A percentile compares a stretch with the other conserved stretches of the same genome.
phyloP scores from a whole-genome alignment of 2,113 vertebrate genomes.

The Sula dactylatra region DNA sequence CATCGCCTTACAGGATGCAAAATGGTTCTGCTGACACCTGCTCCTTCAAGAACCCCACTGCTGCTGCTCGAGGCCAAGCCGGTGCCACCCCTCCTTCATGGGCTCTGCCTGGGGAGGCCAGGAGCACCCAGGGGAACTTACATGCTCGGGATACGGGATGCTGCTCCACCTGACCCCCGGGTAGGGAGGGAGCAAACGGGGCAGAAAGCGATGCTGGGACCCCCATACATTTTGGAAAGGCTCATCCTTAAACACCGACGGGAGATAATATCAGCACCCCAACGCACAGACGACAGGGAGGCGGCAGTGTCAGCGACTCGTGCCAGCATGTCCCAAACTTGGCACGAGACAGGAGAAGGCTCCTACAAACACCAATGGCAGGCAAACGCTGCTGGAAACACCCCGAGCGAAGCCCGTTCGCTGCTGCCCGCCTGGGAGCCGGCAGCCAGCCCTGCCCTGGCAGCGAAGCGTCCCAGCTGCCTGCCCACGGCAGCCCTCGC shows the following conservation, averaged over 20 bases:
- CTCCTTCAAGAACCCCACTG: background rate
- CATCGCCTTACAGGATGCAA: background rate
- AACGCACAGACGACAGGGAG: background rate
- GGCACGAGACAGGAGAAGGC: background rate
- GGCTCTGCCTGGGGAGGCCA: background rate
- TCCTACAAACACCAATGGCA: background rate
- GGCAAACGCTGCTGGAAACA: background rate
- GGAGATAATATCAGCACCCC: background rate
- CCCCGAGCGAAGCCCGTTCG: accelerated
- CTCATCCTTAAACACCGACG: accelerated
- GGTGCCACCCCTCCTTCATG: accelerated
- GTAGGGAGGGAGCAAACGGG: background rate
- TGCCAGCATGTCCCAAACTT: background rate
- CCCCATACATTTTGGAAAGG: background rate
- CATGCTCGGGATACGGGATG: accelerated
- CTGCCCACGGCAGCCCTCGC: background rate
- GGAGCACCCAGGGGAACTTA: background rate
- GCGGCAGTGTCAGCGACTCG: background rate
- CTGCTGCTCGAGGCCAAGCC: background rate
- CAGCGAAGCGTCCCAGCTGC: background rate
- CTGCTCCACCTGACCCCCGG: background rate
- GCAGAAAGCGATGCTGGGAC: background rate
- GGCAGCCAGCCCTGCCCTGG: background rate
- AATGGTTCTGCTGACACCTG: background rate
- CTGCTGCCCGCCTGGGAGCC: background rate